Evolutionary conservation across 1,140 invertebrate species (phyloP).

Genomic region (Phthorimaea operculella): DNA sequence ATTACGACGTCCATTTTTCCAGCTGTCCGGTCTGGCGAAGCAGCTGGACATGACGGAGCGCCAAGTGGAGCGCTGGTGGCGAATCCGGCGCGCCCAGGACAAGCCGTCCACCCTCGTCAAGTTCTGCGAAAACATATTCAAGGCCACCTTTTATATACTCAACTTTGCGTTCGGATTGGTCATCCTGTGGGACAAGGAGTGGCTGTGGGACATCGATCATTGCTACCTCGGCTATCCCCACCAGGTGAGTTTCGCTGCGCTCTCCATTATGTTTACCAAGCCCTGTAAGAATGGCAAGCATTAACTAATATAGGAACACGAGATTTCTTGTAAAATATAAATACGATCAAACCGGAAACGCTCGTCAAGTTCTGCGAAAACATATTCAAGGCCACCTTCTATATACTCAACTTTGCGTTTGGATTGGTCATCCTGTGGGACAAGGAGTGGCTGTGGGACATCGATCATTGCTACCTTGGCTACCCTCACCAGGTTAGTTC

Average conservation of each 20-base stretch:
- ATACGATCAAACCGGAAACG: slow-evolving; percentile 87
- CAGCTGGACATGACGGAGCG: slow-evolving; percentile 87
- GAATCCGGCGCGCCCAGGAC: slow-evolving; percentile 82
- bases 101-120: slow-evolving; percentile 89
- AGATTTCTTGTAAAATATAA: too few species aligned
- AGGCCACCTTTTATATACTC: slow-evolving; percentile 87
- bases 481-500: slow-evolving; percentile 74
- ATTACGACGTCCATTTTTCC: slow-evolving; percentile 20
- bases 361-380: slow-evolving; percentile 93
- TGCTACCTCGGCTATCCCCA: slow-evolving; percentile 88
- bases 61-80: slow-evolving; percentile 91
- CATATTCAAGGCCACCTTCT: slow-evolving; percentile 91
- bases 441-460: slow-evolving; percentile 95
- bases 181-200: slow-evolving; percentile 92
- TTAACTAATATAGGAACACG: too few species aligned
- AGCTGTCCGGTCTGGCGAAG: slow-evolving; percentile 83
- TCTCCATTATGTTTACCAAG: too few species aligned
- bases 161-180: slow-evolving; percentile 86
- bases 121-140: slow-evolving; percentile 93
- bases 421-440: slow-evolving; percentile 89
- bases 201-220: slow-evolving; percentile 93
- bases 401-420: slow-evolving; percentile 84
- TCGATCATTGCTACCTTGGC: slow-evolving; percentile 89
- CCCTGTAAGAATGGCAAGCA: too few species aligned
- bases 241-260: slow-evolving; percentile 60